Percentiles rank a stretch among this genome's conserved stretches.
These are phyloP conservation scores for Baccha elongata DNA, from an alignment of 2,888 invertebrate species.

Conservation along the genomic window DNA sequence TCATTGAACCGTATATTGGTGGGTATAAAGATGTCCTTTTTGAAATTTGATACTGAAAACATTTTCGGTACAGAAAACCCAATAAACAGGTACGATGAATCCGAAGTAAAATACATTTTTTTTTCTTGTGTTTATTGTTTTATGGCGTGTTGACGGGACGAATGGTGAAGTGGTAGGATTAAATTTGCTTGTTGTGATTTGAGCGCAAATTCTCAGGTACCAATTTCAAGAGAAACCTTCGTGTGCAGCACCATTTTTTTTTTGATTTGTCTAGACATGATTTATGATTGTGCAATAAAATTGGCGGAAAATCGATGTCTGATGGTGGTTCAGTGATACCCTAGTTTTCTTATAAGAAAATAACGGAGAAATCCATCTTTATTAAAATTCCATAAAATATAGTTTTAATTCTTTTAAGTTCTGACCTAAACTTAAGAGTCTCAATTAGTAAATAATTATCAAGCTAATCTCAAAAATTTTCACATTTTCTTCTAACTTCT, in stretches of 20 bases:
- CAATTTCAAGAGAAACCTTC: not conserved
- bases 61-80: conserved; percentile 17
- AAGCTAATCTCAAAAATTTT: conserved; percentile 23
- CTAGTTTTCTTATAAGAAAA: too few species aligned
- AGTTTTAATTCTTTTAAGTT: not conserved
- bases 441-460: conserved; percentile 31
- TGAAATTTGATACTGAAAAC: conserved; percentile 24
- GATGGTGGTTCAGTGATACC: conserved; percentile 1
- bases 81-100: conserved; percentile 32
- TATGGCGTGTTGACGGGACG: conserved; percentile 15
- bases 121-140: conserved; percentile 18
- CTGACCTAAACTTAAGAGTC: not conserved
- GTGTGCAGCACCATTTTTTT: conserved; percentile 17
- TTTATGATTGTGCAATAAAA: conserved; percentile 5
- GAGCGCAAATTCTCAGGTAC: conserved; percentile 10
- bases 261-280: conserved; percentile 2
- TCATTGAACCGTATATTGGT: conserved; percentile 7
- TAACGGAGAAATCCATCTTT: too few species aligned
- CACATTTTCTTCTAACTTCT: not conserved
- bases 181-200: conserved; percentile 32
- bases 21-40: conserved; percentile 28
- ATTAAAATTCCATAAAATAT: too few species aligned
- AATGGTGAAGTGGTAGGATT: conserved; percentile 14
- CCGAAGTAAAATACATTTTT: not conserved
- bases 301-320: not conserved